Evolutionary conservation across 2,113 vertebrate species (phyloP), one percentile per base, ranked within the genome.

Genomic region (Pao palembangensis): DNA sequence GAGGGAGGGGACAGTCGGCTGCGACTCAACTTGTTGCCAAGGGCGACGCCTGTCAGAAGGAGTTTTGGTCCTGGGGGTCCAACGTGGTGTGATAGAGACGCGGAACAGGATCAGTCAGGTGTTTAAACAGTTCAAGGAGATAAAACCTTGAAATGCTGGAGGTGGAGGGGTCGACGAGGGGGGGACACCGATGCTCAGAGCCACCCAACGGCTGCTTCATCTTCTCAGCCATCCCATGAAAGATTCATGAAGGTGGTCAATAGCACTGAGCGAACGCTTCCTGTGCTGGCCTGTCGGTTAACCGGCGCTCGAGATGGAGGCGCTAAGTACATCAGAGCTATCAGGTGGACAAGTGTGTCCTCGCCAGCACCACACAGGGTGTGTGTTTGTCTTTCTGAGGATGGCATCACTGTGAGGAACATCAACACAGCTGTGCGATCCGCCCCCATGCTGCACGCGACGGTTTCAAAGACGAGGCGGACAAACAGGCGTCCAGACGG

Each of bases 211-310:
- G 63, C 43, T 11, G 55, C 71, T 69, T 79, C 67, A 25, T 70
- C 63, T 64, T 55, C 65, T 69, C 66, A 51, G 59, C 61, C 63
- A 52, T 72, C 58, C 49, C 0, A 78, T 86, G 80, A 82, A 86
- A 86, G 65, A 85, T 85, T 70, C 62, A 86, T 85, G 77, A 73
- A 51, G 59, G 71, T 28, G 61, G 75, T 86, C 82, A 66, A 88
- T 86, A 85, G 43, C 12, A 80, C 76, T 68, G 61, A 83, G 78
- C 58, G 73, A 85, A 88, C 10, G 72, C 80, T 85, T 83, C 75
- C 76, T 62, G 55, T 16, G 59, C 63, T 67, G 67, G 65, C 69
- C 13, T 23, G 55, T 75, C 58, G 68, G 75, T 50, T n/a, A 48
- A 53, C 17, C 60, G 23, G 38, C 12, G 55, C 70, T 53, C 12